phyloP scores from a whole-genome alignment of 2,888 invertebrate species.

The Sinohyriopsis cumingii region DNA sequence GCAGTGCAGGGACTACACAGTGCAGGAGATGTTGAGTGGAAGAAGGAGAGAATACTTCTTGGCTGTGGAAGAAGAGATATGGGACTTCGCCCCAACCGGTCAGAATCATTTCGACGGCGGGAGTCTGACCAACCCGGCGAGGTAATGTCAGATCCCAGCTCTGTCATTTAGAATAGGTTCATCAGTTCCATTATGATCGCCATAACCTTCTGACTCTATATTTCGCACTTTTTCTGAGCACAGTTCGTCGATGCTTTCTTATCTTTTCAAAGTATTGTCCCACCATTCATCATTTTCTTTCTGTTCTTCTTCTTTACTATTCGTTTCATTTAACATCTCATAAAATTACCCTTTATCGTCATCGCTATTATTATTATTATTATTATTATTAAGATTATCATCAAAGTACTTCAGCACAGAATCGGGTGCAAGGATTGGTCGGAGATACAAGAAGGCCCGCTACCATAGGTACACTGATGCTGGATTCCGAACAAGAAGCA shows the following conservation, averaged over 20 bases:
- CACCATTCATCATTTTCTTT: too few species aligned
- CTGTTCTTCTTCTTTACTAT: too few species aligned
- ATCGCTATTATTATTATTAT: too few species aligned
- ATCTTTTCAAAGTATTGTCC: too few species aligned
- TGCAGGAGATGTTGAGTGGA: constrained; percentile 21
- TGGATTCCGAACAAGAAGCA: constrained; percentile 24
- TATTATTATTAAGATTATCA: too few species aligned
- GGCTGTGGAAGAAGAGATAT: constrained; percentile 35
- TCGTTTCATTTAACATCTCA: too few species aligned
- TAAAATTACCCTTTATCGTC: too few species aligned
- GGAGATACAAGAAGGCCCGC: constrained; percentile 42
- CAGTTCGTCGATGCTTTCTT: too few species aligned
- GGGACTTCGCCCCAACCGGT: constrained; percentile 50
- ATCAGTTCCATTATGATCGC: too few species aligned
- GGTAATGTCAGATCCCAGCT: constrained; percentile 17
- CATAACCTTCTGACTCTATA: too few species aligned
- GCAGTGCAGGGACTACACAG: constrained; percentile 16
- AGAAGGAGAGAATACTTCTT: constrained; percentile 33
- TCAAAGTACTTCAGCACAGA: too few species aligned
- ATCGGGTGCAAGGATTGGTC: constrained; percentile 25
- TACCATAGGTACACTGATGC: constrained; percentile 42
- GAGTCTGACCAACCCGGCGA: constrained; percentile 32
- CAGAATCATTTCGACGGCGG: constrained; percentile 37
- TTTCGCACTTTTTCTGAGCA: too few species aligned
- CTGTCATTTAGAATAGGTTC: not conserved